These are phyloP conservation scores for Cerastoderma edule DNA, from an alignment of 2,888 invertebrate species.

Conservation along the genomic window DNA sequence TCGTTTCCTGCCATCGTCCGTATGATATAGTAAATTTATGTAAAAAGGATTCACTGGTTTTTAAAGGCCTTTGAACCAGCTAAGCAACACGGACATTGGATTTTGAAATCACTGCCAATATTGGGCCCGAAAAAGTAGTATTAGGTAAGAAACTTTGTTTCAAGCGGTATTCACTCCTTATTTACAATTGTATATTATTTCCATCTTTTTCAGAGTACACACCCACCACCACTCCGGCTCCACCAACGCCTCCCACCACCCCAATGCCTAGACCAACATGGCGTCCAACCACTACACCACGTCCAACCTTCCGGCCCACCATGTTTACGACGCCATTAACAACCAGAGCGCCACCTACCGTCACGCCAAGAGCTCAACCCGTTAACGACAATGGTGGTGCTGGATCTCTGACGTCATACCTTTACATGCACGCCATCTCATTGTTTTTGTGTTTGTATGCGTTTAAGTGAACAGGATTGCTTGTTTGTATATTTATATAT, in stretches of 20 bases:
- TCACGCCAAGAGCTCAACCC: slow-evolving; percentile 6
- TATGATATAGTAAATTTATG: too few species aligned
- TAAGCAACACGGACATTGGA: too few species aligned
- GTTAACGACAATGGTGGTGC: slow-evolving; percentile 9
- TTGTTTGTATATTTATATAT: too few species aligned
- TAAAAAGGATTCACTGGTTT: too few species aligned
- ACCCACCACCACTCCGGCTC: neutral
- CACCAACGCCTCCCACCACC: slow-evolving; percentile 1
- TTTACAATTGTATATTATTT: too few species aligned
- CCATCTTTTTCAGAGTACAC: neutral
- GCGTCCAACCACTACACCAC: neutral
- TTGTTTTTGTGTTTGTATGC: slow-evolving; percentile 16
- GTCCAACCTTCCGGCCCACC: neutral
- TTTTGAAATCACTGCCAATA: too few species aligned
- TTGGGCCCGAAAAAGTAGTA: too few species aligned
- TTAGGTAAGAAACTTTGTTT: too few species aligned
- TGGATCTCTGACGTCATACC: slow-evolving; percentile 12
- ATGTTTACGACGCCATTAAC: neutral
- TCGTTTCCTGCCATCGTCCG: too few species aligned
- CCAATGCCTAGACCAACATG: neutral
- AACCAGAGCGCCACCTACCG: neutral
- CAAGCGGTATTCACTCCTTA: too few species aligned
- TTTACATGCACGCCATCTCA: slow-evolving; percentile 1
- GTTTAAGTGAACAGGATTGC: neutral
- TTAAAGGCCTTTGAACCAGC: too few species aligned